phyloP scores from a whole-genome alignment of 2,113 vertebrate species.

The Lasiurus borealis region DNA sequence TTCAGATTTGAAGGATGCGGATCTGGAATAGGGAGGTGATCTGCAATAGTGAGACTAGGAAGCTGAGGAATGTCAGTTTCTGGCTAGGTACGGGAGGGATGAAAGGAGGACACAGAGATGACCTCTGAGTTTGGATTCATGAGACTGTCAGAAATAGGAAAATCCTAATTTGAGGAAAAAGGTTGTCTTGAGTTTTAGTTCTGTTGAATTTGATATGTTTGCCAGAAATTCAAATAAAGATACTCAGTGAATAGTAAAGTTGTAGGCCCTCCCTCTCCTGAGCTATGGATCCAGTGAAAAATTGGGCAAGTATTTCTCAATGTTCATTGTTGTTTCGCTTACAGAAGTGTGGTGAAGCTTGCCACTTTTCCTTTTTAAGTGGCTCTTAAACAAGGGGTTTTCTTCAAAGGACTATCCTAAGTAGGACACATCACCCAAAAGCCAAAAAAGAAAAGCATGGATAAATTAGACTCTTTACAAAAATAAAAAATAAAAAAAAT shows the following conservation, averaged over 20 bases:
- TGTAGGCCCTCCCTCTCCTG: neutral
- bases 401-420: constrained; percentile 10
- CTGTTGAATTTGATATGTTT: neutral
- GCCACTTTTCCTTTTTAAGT: neutral
- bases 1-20: neutral
- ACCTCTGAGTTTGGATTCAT: neutral
- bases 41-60: neutral
- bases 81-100: neutral
- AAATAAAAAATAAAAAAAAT: neutral
- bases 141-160: neutral
- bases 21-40: neutral
- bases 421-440: neutral
- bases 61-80: neutral
- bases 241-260: neutral
- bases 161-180: neutral
- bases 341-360: neutral
- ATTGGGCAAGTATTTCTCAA: neutral
- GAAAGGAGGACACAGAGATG: neutral
- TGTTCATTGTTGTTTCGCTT: neutral
- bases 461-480: neutral
- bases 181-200: neutral
- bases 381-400: neutral
- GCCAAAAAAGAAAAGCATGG: constrained; percentile 4
- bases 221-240: neutral
- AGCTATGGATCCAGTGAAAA: neutral